phyloP scores from a whole-genome alignment of 2,113 vertebrate species.

The Stercorarius parasiticus region DNA sequence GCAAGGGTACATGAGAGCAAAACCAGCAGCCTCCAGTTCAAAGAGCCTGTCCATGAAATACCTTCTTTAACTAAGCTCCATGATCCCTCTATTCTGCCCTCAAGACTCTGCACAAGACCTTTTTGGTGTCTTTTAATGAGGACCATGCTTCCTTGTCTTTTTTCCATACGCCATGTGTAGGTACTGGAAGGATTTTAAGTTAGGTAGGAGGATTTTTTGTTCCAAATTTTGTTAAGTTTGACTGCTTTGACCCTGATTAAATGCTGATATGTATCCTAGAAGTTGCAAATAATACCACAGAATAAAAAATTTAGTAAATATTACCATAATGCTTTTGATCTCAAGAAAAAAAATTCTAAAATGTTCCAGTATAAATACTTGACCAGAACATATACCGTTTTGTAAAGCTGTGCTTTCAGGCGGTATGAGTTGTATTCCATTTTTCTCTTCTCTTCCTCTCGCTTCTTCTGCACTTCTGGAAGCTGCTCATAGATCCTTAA shows the following conservation, averaged over 20 bases:
- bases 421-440: constrained; percentile 82
- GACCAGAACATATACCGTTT: constrained; percentile 72
- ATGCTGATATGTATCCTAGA: background rate
- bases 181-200: background rate
- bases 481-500: constrained; percentile 89
- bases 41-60: background rate
- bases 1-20: background rate
- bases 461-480: constrained; percentile 84
- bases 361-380: background rate
- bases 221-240: background rate
- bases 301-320: background rate
- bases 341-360: background rate
- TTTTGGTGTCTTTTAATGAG: background rate
- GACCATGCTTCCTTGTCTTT: background rate
- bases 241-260: background rate
- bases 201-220: background rate
- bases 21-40: background rate
- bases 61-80: background rate
- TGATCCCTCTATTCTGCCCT: background rate
- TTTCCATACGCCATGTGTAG: background rate
- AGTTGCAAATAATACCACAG: background rate
- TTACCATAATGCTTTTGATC: background rate
- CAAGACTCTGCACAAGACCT: background rate
- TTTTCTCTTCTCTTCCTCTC: constrained; percentile 84
- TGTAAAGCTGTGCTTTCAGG: constrained; percentile 87